Evolutionary conservation across 1,140 invertebrate species (phyloP), one percentile per base, ranked within the genome.

Genomic region (Phymastichus coffea): DNA sequence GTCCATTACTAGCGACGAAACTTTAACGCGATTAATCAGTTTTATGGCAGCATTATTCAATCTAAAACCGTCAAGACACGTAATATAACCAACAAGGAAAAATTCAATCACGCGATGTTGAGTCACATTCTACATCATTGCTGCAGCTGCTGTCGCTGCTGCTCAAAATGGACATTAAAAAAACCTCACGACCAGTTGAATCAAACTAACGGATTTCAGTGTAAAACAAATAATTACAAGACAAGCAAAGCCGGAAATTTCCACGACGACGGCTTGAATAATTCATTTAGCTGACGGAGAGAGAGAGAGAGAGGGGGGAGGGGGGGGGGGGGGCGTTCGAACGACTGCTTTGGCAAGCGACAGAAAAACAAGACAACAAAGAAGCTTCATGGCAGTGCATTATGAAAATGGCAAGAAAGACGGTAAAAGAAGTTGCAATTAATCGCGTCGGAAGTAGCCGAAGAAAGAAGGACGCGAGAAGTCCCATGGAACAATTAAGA

Each of bases 361-460:
- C n/a, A n/a, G n/a, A n/a, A n/a, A n/a, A n/a, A n/a, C n/a, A 47
- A n/a, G 25, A 28, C 17, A 41, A 19, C 2, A 20, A 41, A 41
- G 20, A 41, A 7, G 19, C 9, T 17, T 19, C 14, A 41, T 3
- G 19, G 19, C 17, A 41, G 38, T 20, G 4, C n/a, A n/a, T n/a
- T n/a, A n/a, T n/a, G n/a, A n/a, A 25, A 30, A 38, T 19, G 43
- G 20, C 33, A 17, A 9, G 35, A 52, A 57, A 23, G 19, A 38
- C 20, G 7, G 9, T 22, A 38, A 57, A 53, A 22, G 28, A 54
- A 60, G 44, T 47, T 43, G 56, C 30, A n/a, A n/a, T n/a, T n/a
- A n/a, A n/a, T n/a, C n/a, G n/a, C n/a, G n/a, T n/a, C 19, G 48
- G 10, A n/a, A 15, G 8, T 19, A 30, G 41, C n/a, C 7, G 26